phyloP scores from a whole-genome alignment of 2,888 invertebrate genomes.

The Eucera pruinosa region DNA sequence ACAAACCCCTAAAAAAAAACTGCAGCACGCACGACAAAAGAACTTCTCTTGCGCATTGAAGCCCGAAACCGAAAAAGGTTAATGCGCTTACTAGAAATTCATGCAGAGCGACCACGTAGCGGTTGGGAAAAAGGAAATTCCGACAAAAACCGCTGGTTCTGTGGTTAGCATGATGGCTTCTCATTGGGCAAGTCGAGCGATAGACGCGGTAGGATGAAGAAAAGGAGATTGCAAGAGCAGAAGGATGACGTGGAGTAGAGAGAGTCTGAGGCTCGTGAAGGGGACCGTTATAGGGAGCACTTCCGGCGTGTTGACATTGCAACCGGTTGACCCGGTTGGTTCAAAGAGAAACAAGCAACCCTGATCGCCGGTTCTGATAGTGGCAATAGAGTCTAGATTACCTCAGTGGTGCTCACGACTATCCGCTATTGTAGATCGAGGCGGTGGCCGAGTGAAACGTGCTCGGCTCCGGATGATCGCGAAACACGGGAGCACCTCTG shows the following conservation, averaged over 20 bases:
- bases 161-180: slow-evolving; percentile 25
- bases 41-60: too few relatives aligned
- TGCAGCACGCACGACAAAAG: too few relatives aligned
- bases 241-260: slow-evolving; percentile 58
- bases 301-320: slow-evolving; percentile 79
- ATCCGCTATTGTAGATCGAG: slow-evolving; percentile 30
- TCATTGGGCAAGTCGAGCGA: slow-evolving; percentile 39
- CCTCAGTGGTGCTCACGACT: slow-evolving; percentile 75
- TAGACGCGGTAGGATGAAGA: slow-evolving; percentile 47
- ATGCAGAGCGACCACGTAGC: background rate
- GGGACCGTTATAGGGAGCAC: slow-evolving; percentile 73
- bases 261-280: slow-evolving; percentile 66
- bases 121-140: slow-evolving; percentile 26
- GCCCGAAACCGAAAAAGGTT: background rate
- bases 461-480: background rate
- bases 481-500: slow-evolving; percentile 66
- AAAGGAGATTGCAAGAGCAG: slow-evolving; percentile 58
- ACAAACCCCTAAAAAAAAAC: too few relatives aligned
- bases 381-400: slow-evolving; percentile 81
- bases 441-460: slow-evolving; percentile 12
- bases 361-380: slow-evolving; percentile 78
- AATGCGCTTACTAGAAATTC: slow-evolving; percentile 10
- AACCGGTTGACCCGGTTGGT: slow-evolving; percentile 78
- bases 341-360: slow-evolving; percentile 78
- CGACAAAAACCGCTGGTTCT: slow-evolving; percentile 3